Evolutionary conservation across 1,140 invertebrate genomes (phyloP).

Genomic region (Sycobia sp.): DNA sequence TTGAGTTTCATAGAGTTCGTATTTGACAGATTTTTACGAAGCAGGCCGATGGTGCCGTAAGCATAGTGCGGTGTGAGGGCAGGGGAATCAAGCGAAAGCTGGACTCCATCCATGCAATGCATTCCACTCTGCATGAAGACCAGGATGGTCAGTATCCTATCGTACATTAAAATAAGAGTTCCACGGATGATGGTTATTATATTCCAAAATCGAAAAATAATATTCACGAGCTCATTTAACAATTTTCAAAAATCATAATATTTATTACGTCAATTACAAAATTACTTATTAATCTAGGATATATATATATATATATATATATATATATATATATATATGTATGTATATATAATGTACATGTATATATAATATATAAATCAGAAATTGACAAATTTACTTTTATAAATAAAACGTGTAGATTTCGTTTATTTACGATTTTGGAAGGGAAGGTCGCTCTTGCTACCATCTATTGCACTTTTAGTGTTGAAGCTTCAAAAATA

Average conservation of each 20-base stretch:
- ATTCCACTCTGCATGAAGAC: slow-evolving; percentile 63
- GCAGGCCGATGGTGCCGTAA: slow-evolving; percentile 61
- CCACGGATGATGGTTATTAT: slow-evolving; percentile 22
- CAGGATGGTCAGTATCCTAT: slow-evolving; percentile 63
- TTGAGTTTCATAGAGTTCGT: slow-evolving; percentile 61
- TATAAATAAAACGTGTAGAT: no score
- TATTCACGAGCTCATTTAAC: no score
- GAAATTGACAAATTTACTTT: no score
- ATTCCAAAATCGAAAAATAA: slow-evolving; percentile 10
- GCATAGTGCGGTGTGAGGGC: slow-evolving; percentile 60
- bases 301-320: background rate
- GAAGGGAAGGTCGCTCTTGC: slow-evolving; percentile 17
- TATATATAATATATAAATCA: no score
- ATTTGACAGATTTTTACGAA: slow-evolving; percentile 64
- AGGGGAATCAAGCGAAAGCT: slow-evolving; percentile 63
- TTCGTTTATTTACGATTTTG: no score
- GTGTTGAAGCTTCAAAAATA: slow-evolving; percentile 15
- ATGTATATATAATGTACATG: no score
- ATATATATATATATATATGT: background rate
- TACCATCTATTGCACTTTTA: slow-evolving; percentile 17
- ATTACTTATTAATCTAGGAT: no score
- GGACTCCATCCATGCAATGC: slow-evolving; percentile 62
- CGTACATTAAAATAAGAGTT: slow-evolving; percentile 50
- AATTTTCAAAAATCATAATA: no score
- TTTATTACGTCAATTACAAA: no score